Conservation (phyloP, 2,888 invertebrate genomes). For the Melieria omissa region DNA sequence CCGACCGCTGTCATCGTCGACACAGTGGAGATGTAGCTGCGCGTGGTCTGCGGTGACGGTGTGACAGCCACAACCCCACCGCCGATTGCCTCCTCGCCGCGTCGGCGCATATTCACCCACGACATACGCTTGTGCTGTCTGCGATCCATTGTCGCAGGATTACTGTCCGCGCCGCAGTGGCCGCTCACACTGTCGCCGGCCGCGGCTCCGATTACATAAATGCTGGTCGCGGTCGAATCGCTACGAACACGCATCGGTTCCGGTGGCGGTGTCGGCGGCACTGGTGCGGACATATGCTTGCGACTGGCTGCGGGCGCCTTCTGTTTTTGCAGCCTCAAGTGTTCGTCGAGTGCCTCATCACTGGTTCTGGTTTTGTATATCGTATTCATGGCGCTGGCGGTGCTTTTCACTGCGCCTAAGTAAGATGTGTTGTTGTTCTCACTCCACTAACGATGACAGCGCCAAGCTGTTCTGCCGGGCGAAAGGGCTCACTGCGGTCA, state of each 20-base stretch:
- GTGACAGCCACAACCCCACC: constrained; percentile 46
- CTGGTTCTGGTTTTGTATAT: constrained; percentile 53
- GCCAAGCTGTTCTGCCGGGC: too few species aligned
- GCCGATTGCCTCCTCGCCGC: constrained; percentile 47
- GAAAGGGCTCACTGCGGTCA: too few species aligned
- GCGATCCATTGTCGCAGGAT: constrained; percentile 58
- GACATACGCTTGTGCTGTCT: constrained; percentile 59
- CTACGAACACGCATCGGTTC: constrained; percentile 51
- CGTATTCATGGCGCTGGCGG: constrained; percentile 40
- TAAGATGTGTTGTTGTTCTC: too few species aligned
- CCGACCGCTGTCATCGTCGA: constrained; percentile 52
- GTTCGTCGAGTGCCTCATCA: constrained; percentile 56
- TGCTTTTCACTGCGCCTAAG: too few species aligned
- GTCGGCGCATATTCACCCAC: constrained; percentile 60
- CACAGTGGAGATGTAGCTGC: constrained; percentile 60
- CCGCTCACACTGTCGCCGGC: constrained; percentile 35
- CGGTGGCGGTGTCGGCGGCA: constrained; percentile 43
- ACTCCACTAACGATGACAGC: too few species aligned
- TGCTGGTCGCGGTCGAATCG: constrained; percentile 50
- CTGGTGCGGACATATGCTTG: constrained; percentile 13
- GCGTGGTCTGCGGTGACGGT: constrained; percentile 61
- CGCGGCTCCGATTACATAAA: constrained; percentile 45
- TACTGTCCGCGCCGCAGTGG: constrained; percentile 41
- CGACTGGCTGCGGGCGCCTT: constrained; percentile 41
- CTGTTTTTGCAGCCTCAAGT: constrained; percentile 52